phyloP scores from a whole-genome alignment of 2,888 invertebrate genomes.

The Ferdinandea cuprea region DNA sequence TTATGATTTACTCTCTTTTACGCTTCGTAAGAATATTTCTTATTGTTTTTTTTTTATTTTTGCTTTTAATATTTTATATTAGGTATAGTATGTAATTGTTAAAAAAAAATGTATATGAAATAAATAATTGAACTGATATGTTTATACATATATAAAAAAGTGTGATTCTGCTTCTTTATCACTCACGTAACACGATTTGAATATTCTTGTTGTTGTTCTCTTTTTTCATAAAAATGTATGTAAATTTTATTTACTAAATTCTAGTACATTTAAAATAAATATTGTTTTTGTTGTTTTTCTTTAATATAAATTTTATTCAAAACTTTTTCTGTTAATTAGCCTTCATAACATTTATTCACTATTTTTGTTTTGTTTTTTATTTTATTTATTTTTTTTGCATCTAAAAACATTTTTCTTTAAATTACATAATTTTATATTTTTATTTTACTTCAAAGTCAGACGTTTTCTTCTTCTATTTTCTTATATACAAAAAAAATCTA shows the following conservation, averaged over 20 bases:
- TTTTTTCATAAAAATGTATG: constrained; percentile 42
- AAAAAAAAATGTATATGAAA: constrained; percentile 65
- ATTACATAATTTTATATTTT: constrained; percentile 24
- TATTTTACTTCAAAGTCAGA: constrained; percentile 51
- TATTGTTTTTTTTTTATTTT: constrained; percentile 3
- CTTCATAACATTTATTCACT: constrained; percentile 56
- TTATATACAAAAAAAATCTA: constrained; percentile 59
- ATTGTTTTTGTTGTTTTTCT: constrained; percentile 36
- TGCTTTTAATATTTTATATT: constrained; percentile 60
- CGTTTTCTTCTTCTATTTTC: constrained; percentile 37
- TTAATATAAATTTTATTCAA: constrained; percentile 34
- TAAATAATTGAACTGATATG: constrained; percentile 75
- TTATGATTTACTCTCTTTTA: constrained; percentile 61
- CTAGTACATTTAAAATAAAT: constrained; percentile 67
- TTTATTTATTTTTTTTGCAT: constrained; percentile 25
- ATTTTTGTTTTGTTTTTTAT: no score
- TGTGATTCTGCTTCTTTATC: constrained; percentile 55
- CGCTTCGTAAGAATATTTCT: constrained; percentile 51
- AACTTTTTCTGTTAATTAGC: constrained; percentile 56
- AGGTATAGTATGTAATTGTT: constrained; percentile 31
- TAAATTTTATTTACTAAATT: constrained; percentile 53
- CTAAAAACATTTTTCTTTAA: constrained; percentile 39
- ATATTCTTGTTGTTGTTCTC: constrained; percentile 16
- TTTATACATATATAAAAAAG: constrained; percentile 64
- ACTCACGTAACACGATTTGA: constrained; percentile 57